phyloP scores from a whole-genome alignment of 2,888 invertebrate genomes.

The Himalopsyche tibetana region DNA sequence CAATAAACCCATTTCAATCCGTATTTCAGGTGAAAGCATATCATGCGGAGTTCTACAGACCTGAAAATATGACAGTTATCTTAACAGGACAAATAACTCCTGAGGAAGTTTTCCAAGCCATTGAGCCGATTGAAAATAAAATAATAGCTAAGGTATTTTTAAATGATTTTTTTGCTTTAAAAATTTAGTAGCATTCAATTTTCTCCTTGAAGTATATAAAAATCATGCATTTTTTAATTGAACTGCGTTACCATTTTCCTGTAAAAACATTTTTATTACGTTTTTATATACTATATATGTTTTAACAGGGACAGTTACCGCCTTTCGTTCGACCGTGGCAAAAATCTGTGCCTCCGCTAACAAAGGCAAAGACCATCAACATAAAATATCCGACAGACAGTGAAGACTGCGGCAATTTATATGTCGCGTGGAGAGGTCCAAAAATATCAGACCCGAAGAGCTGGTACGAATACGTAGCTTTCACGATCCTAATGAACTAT shows the following conservation, averaged over 20 bases:
- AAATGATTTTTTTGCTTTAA: constrained; percentile 24
- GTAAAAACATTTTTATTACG: too few relatives aligned
- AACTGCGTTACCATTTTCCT: too few relatives aligned
- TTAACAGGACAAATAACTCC: constrained; percentile 89
- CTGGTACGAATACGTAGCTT: constrained; percentile 79
- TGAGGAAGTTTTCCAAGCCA: constrained; percentile 84
- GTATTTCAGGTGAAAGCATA: constrained; percentile 82
- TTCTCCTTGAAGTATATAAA: too few relatives aligned
- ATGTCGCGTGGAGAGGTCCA: constrained; percentile 89
- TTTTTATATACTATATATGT: too few relatives aligned
- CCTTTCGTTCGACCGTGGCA: constrained; percentile 88
- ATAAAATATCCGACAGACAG: constrained; percentile 89
- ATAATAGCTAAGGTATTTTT: constrained; percentile 80
- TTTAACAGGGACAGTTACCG: constrained; percentile 73
- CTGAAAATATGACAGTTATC: constrained; percentile 91
- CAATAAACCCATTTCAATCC: too few relatives aligned
- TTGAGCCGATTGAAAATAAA: constrained; percentile 86
- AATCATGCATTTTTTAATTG: too few relatives aligned
- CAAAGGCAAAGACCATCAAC: constrained; percentile 76
- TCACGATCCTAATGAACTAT: constrained; percentile 85
- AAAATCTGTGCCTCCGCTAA: constrained; percentile 80
- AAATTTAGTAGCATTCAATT: too few relatives aligned
- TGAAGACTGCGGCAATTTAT: constrained; percentile 87
- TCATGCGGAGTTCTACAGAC: constrained; percentile 91
- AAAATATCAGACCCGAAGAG: constrained; percentile 76